Conservation (phyloP, 2,888 invertebrate species). For the Phengaris alcon region DNA sequence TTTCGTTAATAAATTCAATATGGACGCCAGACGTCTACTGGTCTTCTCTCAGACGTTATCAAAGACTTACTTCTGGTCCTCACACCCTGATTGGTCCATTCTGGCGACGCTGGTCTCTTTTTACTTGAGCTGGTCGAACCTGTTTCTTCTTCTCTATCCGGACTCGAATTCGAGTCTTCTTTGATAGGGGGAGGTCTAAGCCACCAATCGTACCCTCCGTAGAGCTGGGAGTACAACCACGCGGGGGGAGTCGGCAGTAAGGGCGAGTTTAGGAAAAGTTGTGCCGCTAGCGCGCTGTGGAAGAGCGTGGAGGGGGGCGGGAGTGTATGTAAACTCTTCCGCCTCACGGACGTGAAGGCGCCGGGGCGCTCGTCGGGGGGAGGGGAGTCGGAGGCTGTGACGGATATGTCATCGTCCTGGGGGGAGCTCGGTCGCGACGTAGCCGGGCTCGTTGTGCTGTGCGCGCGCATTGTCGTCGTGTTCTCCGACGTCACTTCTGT, state of each 20-base stretch:
- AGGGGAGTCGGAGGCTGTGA: slow-evolving; percentile 79
- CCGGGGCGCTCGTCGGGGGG: slow-evolving; percentile 77
- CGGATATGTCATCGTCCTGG: slow-evolving; percentile 81
- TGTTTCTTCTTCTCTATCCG: slow-evolving; percentile 68
- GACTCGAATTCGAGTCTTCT: slow-evolving; percentile 68
- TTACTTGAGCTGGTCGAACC: slow-evolving; percentile 65
- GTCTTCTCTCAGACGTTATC: slow-evolving; percentile 68
- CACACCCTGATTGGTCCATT: slow-evolving; percentile 68
- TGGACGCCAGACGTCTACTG: slow-evolving; percentile 89
- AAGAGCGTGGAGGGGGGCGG: slow-evolving; percentile 72
- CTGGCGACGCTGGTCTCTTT: slow-evolving; percentile 77
- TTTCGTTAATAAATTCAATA: slow-evolving; percentile 66
- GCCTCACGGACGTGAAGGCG: slow-evolving; percentile 75
- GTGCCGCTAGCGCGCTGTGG: slow-evolving; percentile 81
- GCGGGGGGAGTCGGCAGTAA: slow-evolving; percentile 87
- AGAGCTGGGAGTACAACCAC: slow-evolving; percentile 88
- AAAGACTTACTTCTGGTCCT: slow-evolving; percentile 69
- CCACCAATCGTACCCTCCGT: slow-evolving; percentile 86
- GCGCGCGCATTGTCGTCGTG: slow-evolving; percentile 77
- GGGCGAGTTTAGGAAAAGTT: slow-evolving; percentile 86
- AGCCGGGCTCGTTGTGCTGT: slow-evolving; percentile 85
- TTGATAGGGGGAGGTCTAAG: slow-evolving; percentile 70
- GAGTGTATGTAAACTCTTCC: slow-evolving; percentile 70
- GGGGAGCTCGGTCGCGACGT: slow-evolving; percentile 80
- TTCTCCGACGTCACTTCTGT: slow-evolving; percentile 67